Evolutionary conservation across 2,797 vertebrate genomes (phyloP).

Genomic region (Chloroceryle amazona): DNA sequence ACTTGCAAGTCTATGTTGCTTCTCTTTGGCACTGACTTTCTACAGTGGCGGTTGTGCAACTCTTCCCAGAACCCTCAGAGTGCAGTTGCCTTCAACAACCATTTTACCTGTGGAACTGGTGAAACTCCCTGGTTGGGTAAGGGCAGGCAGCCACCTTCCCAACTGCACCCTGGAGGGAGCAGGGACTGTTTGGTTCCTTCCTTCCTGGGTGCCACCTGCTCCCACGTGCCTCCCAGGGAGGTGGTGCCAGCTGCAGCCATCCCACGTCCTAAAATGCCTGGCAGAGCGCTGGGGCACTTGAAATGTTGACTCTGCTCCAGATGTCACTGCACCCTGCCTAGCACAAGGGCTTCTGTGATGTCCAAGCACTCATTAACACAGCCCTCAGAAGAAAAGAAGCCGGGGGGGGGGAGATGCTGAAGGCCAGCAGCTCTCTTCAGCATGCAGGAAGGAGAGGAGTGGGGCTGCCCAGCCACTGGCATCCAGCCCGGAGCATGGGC

Average conservation of each 20-base stretch:
- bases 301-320: not conserved
- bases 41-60: not conserved
- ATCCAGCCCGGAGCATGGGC: not conserved
- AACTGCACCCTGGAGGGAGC: rapidly evolving
- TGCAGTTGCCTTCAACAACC: not conserved
- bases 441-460: not conserved
- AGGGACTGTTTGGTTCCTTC: not conserved
- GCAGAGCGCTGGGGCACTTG: not conserved
- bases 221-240: not conserved
- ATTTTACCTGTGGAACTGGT: not conserved
- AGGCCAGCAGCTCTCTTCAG: not conserved
- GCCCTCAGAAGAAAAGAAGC: not conserved
- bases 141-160: not conserved
- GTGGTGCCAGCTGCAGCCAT: not conserved
- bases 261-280: not conserved
- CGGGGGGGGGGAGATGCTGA: not conserved
- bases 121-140: not conserved
- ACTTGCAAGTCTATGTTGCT: not conserved
- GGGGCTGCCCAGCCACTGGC: not conserved
- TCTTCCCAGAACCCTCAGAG: not conserved
- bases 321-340: not conserved
- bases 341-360: not conserved
- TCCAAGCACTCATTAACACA: not conserved
- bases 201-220: not conserved
- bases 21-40: slow-evolving; percentile 10